Evolutionary conservation across 2,888 invertebrate genomes (phyloP), one percentile per base, ranked within the genome.

Genomic region (Rapana venosa): DNA sequence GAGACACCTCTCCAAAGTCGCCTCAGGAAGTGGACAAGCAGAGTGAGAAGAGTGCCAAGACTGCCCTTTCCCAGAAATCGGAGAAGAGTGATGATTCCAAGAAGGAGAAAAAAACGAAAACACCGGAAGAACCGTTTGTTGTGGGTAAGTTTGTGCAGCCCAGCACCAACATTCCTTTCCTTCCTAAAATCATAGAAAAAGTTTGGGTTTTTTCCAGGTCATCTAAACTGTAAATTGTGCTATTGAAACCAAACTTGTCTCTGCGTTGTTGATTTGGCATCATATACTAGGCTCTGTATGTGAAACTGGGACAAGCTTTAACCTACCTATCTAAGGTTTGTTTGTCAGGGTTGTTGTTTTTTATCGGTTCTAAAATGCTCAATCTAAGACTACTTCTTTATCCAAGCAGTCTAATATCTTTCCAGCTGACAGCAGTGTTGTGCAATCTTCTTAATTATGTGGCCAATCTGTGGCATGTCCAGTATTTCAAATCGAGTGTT

Each of bases 121-220:
- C 92, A 8, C 86, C 86, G 47, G 95, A 95, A 30, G 95, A 95
- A 86, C 91, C 91, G 20, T 95, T 95, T 93, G 94, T 95, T 91
- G 94, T 95, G 20, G 95, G 95, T 95, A 92, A 93, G 95, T 90
- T n/a, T 47, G 47, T 47, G 2, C 47, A 47, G 47, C 47, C 2
- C 47, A 47, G 47, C 47, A 8, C 8, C 47, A 47, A 47, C 47
- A 47, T 47, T 8, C 8, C 47, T 47, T 47, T 2, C 47, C 8
- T 47, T 8, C 47, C 2, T 47, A 8, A 47, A 47, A 47, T 47
- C 47, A 47, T n/a, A 47, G 4, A 47, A 2, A 47, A 47, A 5
- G 47, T 47, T 47, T 47, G 47, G 47, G 47, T 2, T 47, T 47
- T 8, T 47, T 47, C 47, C 8, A n/a, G 47, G 47, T 47, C 2